Evolutionary conservation across 30 jellyfish, hydroid and myxozoan genomes (phyloP).

Genomic region (Aurelia aurita complex sp. Pacific): DNA sequence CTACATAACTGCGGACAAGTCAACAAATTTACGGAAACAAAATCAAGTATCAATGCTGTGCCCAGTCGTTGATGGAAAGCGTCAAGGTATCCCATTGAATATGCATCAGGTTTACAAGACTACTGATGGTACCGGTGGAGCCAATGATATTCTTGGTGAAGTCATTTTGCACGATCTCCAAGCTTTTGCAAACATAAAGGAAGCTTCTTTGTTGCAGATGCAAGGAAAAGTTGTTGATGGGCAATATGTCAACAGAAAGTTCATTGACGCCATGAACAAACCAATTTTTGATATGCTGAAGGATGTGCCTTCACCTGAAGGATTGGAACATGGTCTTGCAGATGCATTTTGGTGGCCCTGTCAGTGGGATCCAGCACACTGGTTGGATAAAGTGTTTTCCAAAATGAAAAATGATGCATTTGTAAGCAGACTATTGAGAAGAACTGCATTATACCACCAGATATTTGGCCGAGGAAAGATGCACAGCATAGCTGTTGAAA

Average conservation of each 20-base stretch:
- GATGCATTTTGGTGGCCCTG: conserved; percentile 50
- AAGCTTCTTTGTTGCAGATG: conserved; percentile 6
- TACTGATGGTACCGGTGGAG: conserved; percentile 39
- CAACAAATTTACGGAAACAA: conserved; percentile 6
- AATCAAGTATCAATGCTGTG: conserved; percentile 41
- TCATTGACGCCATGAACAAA: conserved; percentile 14
- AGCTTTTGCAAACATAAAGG: background rate
- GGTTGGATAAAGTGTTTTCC: conserved; percentile 41
- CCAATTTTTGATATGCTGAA: conserved; percentile 1
- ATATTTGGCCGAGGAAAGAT: conserved; percentile 30
- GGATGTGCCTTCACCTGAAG: no score
- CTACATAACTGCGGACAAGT: background rate
- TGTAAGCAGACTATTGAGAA: conserved; percentile 9
- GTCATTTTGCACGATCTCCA: background rate
- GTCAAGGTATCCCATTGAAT: conserved; percentile 18
- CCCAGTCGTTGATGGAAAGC: conserved; percentile 36
- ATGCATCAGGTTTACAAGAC: conserved; percentile 20
- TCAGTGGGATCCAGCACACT: conserved; percentile 46
- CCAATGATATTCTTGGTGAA: conserved; percentile 11
- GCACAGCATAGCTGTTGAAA: conserved; percentile 28
- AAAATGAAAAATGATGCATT: conserved; percentile 11
- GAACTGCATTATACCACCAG: conserved; percentile 30
- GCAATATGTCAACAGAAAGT: background rate
- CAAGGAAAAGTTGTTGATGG: conserved; percentile 26
- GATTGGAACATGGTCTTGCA: background rate